phyloP scores from a whole-genome alignment of 2,888 invertebrate genomes.

The Corbicula japonica region DNA sequence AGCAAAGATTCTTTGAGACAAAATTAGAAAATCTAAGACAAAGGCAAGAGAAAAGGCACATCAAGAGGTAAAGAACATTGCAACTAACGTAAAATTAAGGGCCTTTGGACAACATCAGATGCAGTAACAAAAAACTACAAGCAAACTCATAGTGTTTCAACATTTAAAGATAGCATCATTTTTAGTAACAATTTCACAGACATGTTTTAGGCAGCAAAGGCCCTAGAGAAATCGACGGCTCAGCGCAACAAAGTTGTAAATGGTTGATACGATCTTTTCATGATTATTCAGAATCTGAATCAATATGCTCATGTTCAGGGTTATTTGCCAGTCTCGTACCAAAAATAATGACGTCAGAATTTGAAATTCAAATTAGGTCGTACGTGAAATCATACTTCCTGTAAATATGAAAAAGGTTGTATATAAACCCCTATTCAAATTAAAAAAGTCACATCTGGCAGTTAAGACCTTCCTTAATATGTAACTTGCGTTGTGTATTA shows the following conservation, averaged over 20 bases:
- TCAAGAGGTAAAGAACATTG: constrained; percentile 8
- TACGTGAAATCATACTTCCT: too few relatives aligned
- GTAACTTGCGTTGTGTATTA: too few relatives aligned
- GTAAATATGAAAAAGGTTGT: too few relatives aligned
- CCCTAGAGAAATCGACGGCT: background rate
- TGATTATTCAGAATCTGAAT: background rate
- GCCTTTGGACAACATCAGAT: background rate
- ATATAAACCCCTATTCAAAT: too few relatives aligned
- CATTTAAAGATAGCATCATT: background rate
- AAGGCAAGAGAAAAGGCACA: constrained; percentile 28
- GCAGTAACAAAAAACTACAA: background rate
- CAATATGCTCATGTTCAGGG: too few relatives aligned
- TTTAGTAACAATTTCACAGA: background rate
- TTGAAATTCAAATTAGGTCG: too few relatives aligned
- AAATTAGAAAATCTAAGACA: constrained; percentile 29
- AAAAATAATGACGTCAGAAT: too few relatives aligned
- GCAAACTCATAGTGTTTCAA: too few relatives aligned
- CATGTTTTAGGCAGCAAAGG: background rate
- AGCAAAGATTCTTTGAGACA: constrained; percentile 15
- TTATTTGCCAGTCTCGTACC: too few relatives aligned
- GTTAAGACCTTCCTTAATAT: too few relatives aligned
- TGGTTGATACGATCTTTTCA: constrained; percentile 4
- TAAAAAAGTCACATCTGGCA: too few relatives aligned
- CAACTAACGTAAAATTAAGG: constrained; percentile 3
- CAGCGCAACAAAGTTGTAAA: background rate